A percentile compares a stretch with the other conserved stretches of the same genome.
Evolutionary conservation across 2,888 invertebrate genomes (phyloP).

Genomic region (Cordilura impudica): DNA sequence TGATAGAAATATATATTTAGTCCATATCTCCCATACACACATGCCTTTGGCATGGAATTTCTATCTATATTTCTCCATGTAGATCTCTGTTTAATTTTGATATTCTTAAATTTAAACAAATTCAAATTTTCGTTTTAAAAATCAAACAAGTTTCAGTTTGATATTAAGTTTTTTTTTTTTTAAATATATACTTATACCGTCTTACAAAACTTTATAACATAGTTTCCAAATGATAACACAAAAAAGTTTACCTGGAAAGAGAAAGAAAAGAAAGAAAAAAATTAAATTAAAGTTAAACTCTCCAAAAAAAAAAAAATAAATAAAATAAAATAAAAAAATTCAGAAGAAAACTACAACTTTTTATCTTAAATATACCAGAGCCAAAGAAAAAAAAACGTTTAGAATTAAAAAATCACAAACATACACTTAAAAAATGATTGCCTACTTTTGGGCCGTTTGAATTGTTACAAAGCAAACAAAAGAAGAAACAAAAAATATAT

Average conservation of each 20-base stretch:
- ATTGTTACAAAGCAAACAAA: slow-evolving; percentile 37
- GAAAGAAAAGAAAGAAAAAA: slow-evolving; percentile 13
- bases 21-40: no score
- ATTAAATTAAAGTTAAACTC: slow-evolving; percentile 44
- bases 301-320: slow-evolving; percentile 3
- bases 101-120: no score
- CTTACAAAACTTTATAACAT: not conserved
- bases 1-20: no score
- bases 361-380: slow-evolving; percentile 1
- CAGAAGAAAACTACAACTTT: not conserved
- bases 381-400: slow-evolving; percentile 32
- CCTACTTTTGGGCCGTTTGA: slow-evolving; percentile 57
- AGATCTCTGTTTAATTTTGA: no score
- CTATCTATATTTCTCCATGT: no score
- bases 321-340: not conserved
- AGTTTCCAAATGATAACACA: slow-evolving; percentile 35
- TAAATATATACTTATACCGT: not conserved
- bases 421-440: slow-evolving; percentile 46
- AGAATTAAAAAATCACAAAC: slow-evolving; percentile 17
- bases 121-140: no score
- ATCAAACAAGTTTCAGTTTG: no score
- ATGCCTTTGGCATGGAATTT: no score
- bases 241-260: slow-evolving; percentile 51
- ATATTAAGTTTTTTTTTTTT: no score
- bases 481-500: not conserved